Evolutionary conservation across 2,797 vertebrate genomes (phyloP).

Genomic region (Xerus rutilus): DNA sequence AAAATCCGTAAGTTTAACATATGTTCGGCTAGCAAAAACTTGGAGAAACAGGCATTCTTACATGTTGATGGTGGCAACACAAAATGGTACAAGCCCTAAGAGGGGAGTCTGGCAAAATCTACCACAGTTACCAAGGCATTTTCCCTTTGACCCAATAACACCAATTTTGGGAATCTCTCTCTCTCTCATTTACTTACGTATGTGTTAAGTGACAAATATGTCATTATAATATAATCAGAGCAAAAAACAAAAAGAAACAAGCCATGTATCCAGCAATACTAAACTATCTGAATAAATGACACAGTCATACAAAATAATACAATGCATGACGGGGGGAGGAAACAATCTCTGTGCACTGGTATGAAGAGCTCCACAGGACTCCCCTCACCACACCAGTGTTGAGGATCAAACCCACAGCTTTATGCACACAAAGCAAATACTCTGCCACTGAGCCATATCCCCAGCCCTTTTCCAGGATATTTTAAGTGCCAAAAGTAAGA

Average conservation of each 20-base stretch:
- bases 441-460: neutral
- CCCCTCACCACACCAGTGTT: too few relatives aligned
- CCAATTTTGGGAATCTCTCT: neutral
- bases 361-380: neutral
- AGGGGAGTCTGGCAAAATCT: neutral
- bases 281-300: neutral
- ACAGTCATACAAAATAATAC: neutral
- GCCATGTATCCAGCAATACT: neutral
- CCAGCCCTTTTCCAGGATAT: neutral
- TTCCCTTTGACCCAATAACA: neutral
- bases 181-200: neutral
- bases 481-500: slow-evolving; percentile 49
- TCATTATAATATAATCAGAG: neutral
- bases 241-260: neutral
- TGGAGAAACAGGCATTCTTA: neutral
- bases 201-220: neutral
- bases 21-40: neutral
- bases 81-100: neutral
- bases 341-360: neutral
- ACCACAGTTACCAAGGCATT: neutral
- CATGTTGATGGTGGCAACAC: neutral
- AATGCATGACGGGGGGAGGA: neutral
- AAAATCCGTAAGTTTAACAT: neutral
- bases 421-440: neutral
- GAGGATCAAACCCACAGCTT: too few relatives aligned